Base-by-base conservation (phyloP, 2,888 invertebrate species). In the Xestia ashworthii region DNA sequence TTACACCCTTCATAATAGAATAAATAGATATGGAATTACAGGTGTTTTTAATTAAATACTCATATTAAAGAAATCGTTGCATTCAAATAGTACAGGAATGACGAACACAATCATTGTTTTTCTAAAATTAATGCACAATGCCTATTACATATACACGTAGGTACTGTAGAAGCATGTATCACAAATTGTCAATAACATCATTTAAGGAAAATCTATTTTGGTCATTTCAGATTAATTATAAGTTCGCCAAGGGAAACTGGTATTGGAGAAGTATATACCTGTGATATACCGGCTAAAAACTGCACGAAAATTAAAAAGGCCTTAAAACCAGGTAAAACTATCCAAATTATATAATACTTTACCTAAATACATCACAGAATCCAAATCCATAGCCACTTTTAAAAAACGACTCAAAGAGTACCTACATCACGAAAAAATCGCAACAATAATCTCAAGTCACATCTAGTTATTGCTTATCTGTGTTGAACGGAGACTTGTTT, bases 211-310 rank as follows among this genome's bases (percentile, higher is more conserved):
- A 70, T 68, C 16, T 44, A 64, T 60, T 70, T 62, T 46, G 22
- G 46, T 62, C 12, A 19, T 81, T 81, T 0, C 88, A 95, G 95
- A 14, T 78, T 95, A 38, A 81, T 94, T 11, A 89, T 93, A 32
- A 90, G 94, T 67, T 93, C 95, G 1, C 95, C 95, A 0, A 90
- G 83, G 48, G 90, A 87, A 6, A 82, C 90, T 64, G 3, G 74
- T 1, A 84, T 89, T 0, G 95, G 95, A 0, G 80, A 89, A 64
- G 82, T 95, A 6, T 95, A 87, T 78, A 80, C 80, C 4, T 93
- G 94, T 62, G 70, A 89, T 8, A 74, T 85, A 32, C 4, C n/a
- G 6, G 62, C 1, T 16, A 55, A 32, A 14, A 32, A 11, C 12
- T 87, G 87, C 65, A 11, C 19, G 0, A 14, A 41, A 12, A 70